These are phyloP conservation scores for Equus przewalskii DNA, from an alignment of 2,113 vertebrate genomes.

Conservation along the genomic window DNA sequence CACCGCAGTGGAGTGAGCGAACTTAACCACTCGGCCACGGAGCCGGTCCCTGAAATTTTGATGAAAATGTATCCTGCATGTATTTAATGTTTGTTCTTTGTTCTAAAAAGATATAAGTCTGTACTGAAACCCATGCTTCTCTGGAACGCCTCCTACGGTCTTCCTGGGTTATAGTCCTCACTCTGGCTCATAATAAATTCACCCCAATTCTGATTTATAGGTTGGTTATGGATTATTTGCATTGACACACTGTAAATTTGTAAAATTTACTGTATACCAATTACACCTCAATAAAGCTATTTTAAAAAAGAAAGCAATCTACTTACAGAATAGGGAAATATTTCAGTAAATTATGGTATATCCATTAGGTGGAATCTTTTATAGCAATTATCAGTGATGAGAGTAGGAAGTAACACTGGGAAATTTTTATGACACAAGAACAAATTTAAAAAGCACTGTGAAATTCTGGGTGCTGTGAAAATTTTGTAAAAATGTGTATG, in stretches of 20 bases:
- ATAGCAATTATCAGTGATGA: neutral
- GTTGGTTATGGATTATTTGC: too few relatives aligned
- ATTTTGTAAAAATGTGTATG: neutral
- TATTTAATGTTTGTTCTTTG: too few relatives aligned
- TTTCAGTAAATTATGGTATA: neutral
- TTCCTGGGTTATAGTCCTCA: too few relatives aligned
- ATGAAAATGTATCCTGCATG: too few relatives aligned
- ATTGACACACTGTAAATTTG: neutral
- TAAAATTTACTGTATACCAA: neutral
- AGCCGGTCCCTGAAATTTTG: too few relatives aligned
- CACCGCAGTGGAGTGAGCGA: too few relatives aligned
- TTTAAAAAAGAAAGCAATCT: neutral
- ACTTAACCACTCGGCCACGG: too few relatives aligned
- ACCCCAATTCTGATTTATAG: too few relatives aligned
- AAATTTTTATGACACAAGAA: neutral
- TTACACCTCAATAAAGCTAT: neutral
- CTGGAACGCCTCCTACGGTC: too few relatives aligned
- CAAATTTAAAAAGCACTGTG: neutral
- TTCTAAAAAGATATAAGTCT: too few relatives aligned
- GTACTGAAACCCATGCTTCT: too few relatives aligned
- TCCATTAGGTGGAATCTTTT: neutral
- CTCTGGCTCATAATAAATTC: too few relatives aligned
- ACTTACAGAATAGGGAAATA: constrained; percentile 4
- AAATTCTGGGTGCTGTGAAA: constrained; percentile 7
- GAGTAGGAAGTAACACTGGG: neutral